Percentiles rank a stretch among this genome's conserved stretches.
Conservation (phyloP, 2,888 invertebrate genomes). For the Onthophagus sagittarius region DNA sequence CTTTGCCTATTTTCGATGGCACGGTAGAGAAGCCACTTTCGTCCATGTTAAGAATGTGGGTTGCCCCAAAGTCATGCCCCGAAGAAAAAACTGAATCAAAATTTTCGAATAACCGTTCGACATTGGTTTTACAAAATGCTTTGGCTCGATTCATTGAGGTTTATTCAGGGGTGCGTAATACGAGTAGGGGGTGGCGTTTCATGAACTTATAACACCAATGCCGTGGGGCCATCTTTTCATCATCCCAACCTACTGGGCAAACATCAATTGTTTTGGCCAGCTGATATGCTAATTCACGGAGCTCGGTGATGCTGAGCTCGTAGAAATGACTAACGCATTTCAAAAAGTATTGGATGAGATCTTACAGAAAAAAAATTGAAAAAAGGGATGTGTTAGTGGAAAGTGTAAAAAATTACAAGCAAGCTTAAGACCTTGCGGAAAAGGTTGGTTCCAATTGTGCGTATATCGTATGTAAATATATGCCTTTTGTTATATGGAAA, state of each 20-base stretch:
- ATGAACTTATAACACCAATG: slow-evolving; percentile 2
- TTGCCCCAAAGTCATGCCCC: slow-evolving; percentile 14
- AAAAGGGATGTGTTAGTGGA: not conserved
- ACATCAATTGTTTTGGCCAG: slow-evolving; percentile 20
- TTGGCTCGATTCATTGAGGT: slow-evolving; percentile 31
- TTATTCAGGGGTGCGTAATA: not conserved
- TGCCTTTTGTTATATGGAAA: too few species aligned
- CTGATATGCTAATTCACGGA: slow-evolving; percentile 19
- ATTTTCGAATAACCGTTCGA: slow-evolving; percentile 18
- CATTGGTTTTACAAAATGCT: slow-evolving; percentile 22
- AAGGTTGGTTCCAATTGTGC: too few species aligned
- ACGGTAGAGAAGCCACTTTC: slow-evolving; percentile 22
- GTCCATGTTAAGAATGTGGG: slow-evolving; percentile 18
- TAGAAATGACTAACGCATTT: slow-evolving; percentile 16
- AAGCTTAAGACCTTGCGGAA: not conserved
- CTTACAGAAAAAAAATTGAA: not conserved
- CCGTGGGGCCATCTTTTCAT: slow-evolving; percentile 3
- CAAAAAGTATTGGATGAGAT: slow-evolving; percentile 2
- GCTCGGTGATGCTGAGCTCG: slow-evolving; percentile 20
- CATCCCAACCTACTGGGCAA: slow-evolving; percentile 16
- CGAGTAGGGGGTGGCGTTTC: slow-evolving; percentile 26
- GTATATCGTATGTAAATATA: too few species aligned
- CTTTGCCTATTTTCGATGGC: slow-evolving; percentile 18
- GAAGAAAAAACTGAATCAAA: not conserved
- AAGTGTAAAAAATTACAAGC: not conserved